A percentile compares a stretch with the other conserved stretches of the same genome.
These are phyloP conservation scores for Pemphigus obesinymphae DNA, from an alignment of 1,140 invertebrate species.

Conservation along the genomic window DNA sequence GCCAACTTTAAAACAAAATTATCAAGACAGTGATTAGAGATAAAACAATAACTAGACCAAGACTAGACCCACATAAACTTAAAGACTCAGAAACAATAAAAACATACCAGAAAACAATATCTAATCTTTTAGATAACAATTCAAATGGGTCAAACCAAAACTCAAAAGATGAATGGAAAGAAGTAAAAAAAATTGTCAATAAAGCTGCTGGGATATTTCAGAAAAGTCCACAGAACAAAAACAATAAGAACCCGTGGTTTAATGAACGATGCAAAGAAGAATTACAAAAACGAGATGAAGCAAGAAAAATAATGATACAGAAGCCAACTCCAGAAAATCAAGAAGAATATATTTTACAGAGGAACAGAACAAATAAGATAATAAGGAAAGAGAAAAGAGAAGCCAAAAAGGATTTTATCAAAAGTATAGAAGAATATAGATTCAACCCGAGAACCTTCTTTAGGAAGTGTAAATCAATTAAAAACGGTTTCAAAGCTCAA, in stretches of 20 bases:
- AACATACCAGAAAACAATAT: background rate
- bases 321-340: background rate
- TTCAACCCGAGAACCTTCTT: background rate
- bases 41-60: background rate
- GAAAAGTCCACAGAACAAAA: background rate
- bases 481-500: too few relatives aligned
- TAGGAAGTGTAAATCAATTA: background rate
- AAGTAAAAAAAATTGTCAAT: background rate
- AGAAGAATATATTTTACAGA: slow-evolving; percentile 6
- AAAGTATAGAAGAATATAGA: slow-evolving; percentile 11
- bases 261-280: background rate
- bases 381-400: background rate
- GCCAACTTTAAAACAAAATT: background rate
- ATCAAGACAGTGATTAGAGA: background rate
- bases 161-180: background rate
- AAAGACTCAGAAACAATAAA: background rate
- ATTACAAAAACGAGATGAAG: background rate
- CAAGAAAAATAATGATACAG: background rate
- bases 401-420: background rate
- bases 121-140: background rate
- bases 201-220: background rate
- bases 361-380: background rate
- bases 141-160: background rate
- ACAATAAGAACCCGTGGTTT: background rate
- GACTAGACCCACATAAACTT: background rate